Conservation (phyloP, 2,888 invertebrate species). For the Tinea trinotella region DNA sequence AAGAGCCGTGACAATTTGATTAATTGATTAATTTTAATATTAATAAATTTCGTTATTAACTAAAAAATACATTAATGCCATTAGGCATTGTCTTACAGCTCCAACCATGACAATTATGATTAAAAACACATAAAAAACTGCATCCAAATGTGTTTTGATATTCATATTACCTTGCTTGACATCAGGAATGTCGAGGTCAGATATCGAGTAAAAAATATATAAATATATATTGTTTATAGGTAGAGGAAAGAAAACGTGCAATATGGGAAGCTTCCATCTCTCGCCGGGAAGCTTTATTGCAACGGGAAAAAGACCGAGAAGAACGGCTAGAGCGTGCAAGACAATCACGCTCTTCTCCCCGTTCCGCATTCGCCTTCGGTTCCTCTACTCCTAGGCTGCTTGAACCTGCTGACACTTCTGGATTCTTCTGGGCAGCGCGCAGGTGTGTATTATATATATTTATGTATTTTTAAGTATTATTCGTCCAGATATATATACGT, state of each 20-base stretch:
- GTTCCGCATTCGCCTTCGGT: conserved; percentile 87
- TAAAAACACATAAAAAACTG: too few relatives aligned
- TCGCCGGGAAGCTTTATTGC: conserved; percentile 87
- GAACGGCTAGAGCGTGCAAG: conserved; percentile 85
- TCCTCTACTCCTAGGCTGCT: conserved; percentile 91
- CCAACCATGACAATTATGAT: too few relatives aligned
- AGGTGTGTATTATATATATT: conserved; percentile 52
- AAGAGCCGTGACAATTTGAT: too few relatives aligned
- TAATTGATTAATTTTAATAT: too few relatives aligned
- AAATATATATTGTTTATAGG: conserved; percentile 49
- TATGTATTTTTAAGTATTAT: background rate
- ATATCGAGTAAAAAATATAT: too few relatives aligned
- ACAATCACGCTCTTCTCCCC: conserved; percentile 78
- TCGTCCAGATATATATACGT: too few relatives aligned
- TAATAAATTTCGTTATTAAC: too few relatives aligned
- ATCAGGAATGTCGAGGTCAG: too few relatives aligned
- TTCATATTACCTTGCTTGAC: too few relatives aligned
- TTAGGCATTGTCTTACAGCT: too few relatives aligned
- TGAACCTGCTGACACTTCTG: conserved; percentile 84
- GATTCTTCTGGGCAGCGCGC: conserved; percentile 89
- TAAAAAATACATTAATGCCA: too few relatives aligned
- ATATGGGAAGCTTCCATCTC: conserved; percentile 92
- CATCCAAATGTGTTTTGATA: too few relatives aligned
- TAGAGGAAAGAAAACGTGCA: conserved; percentile 90
- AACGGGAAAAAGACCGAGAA: conserved; percentile 88